Evolutionary conservation across 2,888 invertebrate genomes (phyloP).

Genomic region (Bimastos eiseni): DNA sequence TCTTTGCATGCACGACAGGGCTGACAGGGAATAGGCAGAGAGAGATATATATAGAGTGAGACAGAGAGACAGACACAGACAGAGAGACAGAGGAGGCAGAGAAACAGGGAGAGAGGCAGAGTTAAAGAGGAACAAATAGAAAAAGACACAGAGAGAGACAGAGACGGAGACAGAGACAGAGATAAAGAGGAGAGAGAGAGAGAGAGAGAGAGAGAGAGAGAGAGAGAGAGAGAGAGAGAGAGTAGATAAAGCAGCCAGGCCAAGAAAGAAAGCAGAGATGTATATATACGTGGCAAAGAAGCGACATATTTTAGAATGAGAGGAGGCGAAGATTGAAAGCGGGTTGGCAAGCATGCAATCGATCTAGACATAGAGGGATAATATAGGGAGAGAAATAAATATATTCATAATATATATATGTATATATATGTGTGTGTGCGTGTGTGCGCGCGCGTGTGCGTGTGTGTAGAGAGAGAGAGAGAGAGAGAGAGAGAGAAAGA

Average conservation of each 20-base stretch:
- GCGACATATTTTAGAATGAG: no score
- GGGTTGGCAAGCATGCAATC: no score
- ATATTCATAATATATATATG: no score
- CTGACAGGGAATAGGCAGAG: background rate
- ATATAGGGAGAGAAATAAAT: no score
- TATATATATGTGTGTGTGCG: no score
- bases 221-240: background rate
- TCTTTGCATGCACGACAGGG: background rate
- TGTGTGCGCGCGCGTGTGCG: no score
- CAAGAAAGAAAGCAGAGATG: background rate
- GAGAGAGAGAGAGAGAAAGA: no score
- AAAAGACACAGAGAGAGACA: background rate
- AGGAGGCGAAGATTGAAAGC: no score
- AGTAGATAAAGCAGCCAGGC: background rate
- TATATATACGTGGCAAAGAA: background rate
- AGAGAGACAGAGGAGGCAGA: background rate
- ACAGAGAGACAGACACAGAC: background rate
- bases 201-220: no score
- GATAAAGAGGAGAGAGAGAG: background rate
- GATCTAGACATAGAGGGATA: no score
- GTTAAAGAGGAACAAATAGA: background rate
- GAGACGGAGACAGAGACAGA: background rate
- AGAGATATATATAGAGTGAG: background rate
- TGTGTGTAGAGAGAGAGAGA: no score
- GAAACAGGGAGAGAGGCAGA: background rate